These are phyloP conservation scores for Lordiphosa stackelbergi DNA, from an alignment of 1,140 invertebrate genomes.

Conservation along the genomic window DNA sequence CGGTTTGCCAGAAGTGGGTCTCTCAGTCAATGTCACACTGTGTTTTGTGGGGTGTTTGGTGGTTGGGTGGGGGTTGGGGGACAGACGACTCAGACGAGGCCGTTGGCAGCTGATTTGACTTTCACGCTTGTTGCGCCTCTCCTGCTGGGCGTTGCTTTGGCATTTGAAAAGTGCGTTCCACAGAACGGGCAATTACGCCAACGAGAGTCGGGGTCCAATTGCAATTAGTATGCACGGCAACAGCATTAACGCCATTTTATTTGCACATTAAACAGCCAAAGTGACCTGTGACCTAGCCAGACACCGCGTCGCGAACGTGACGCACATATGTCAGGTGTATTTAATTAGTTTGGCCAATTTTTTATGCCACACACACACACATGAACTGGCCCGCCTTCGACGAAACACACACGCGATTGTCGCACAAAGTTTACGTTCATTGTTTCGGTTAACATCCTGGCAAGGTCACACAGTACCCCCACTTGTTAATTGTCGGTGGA, in stretches of 20 bases:
- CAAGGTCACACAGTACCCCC: no score
- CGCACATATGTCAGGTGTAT: conserved; percentile 51
- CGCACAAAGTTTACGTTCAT: conserved; percentile 32
- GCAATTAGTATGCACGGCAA: conserved; percentile 68
- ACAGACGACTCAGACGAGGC: conserved; percentile 13
- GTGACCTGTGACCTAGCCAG: conserved; percentile 33
- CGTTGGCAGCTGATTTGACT: conserved; percentile 61
- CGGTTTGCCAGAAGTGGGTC: conserved; percentile 64
- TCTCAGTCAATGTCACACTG: conserved; percentile 70
- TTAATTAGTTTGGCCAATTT: conserved; percentile 65
- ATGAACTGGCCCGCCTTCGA: conserved; percentile 3
- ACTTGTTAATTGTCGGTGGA: no score
- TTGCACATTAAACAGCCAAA: conserved; percentile 56
- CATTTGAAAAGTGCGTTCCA: conserved; percentile 32
- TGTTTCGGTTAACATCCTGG: conserved; percentile 2
- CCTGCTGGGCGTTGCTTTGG: conserved; percentile 1
- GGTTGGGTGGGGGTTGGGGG: neutral
- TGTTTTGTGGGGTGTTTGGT: no score
- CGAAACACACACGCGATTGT: neutral
- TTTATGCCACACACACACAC: conserved; percentile 45
- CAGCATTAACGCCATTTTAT: conserved; percentile 62
- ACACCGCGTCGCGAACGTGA: conserved; percentile 46
- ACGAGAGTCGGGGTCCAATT: conserved; percentile 17
- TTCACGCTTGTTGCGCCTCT: conserved; percentile 51
- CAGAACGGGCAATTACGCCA: conserved; percentile 31